Evolutionary conservation across 2,113 vertebrate genomes (phyloP).

Genomic region (Tringa solitaria): DNA sequence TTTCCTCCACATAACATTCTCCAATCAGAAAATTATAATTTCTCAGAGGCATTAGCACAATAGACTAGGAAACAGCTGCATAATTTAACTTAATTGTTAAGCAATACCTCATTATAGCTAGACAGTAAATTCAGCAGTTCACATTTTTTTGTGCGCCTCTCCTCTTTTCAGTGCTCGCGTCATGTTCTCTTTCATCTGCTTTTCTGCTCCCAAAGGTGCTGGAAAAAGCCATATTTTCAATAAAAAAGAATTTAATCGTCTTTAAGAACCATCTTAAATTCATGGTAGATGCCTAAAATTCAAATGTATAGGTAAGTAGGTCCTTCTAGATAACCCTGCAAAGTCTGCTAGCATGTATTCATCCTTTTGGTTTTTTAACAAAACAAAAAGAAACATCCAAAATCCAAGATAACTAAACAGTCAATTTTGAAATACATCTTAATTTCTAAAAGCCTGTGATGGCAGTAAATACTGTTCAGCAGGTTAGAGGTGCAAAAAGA

Average conservation of each 20-base stretch:
- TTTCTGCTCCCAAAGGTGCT: not conserved
- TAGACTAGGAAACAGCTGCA: slow-evolving; percentile 70
- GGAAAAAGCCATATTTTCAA: slow-evolving; percentile 7
- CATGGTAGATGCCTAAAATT: not conserved
- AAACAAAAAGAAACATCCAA: not conserved
- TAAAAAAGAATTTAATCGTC: slow-evolving; percentile 8
- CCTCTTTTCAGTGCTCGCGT: not conserved
- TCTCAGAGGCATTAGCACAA: slow-evolving; percentile 60
- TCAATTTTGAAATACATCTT: not conserved
- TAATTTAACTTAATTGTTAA: slow-evolving; percentile 77
- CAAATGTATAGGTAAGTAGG: not conserved
- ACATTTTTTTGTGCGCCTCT: slow-evolving; percentile 34
- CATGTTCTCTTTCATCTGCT: not conserved
- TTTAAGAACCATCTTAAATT: not conserved
- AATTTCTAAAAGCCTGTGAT: not conserved
- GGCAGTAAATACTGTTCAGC: not conserved
- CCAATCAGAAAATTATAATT: slow-evolving; percentile 59
- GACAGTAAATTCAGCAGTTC: slow-evolving; percentile 64
- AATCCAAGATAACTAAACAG: not conserved
- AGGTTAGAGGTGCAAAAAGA: not conserved
- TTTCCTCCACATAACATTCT: slow-evolving; percentile 57
- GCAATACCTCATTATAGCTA: slow-evolving; percentile 67
- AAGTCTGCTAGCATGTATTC: not conserved
- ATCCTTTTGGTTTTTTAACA: not conserved
- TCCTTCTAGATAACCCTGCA: not conserved